Evolutionary conservation across 2,888 invertebrate species (phyloP).

Genomic region (Xylota sylvarum): DNA sequence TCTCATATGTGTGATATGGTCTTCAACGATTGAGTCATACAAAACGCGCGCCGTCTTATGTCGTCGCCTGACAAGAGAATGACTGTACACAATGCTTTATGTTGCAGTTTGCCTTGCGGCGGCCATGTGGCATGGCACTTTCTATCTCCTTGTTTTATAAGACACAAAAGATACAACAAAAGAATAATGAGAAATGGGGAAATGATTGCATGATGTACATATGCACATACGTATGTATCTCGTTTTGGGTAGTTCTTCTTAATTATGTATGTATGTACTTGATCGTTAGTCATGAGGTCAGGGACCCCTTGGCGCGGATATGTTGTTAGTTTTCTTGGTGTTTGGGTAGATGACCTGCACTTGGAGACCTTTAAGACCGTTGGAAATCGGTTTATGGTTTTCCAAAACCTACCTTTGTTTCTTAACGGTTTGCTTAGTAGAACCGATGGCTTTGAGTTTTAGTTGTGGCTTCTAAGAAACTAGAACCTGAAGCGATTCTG

Average conservation of each 20-base stretch:
- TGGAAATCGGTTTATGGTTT: no score
- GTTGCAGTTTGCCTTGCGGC: constrained; percentile 59
- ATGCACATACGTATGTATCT: no score
- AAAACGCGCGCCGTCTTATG: constrained; percentile 1
- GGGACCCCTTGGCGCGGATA: constrained; percentile 13
- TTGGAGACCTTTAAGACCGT: no score
- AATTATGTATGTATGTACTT: background rate
- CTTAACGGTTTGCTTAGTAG: no score
- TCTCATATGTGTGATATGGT: constrained; percentile 4
- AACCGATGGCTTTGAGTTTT: no score
- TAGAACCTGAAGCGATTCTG: no score
- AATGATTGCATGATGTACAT: constrained; percentile 28
- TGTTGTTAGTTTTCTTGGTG: background rate
- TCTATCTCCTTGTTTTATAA: constrained; percentile 33
- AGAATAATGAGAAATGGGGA: constrained; percentile 8
- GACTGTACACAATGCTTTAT: constrained; percentile 45
- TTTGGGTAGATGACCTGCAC: no score
- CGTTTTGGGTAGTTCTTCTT: constrained; percentile 23
- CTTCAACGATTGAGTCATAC: constrained; percentile 34
- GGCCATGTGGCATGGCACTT: constrained; percentile 38
- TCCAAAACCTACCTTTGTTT: no score
- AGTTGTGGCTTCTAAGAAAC: no score
- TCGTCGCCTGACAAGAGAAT: constrained; percentile 25
- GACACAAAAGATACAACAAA: constrained; percentile 36
- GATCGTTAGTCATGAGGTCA: constrained; percentile 18